phyloP scores from a whole-genome alignment of 2,113 vertebrate species.

The Mormyrus lacerda region DNA sequence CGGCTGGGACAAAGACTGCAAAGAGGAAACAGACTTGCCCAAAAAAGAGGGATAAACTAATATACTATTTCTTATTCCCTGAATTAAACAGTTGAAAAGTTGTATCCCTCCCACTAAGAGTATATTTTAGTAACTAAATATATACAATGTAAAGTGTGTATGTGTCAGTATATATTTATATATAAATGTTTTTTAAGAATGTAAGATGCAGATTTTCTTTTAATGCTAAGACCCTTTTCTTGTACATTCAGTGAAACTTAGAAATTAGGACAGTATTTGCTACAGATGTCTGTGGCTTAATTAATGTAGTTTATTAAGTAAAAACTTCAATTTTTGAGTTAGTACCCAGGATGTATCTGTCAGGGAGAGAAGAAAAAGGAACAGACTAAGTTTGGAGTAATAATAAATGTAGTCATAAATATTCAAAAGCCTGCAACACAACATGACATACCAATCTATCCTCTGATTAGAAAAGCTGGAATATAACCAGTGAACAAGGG shows the following conservation, averaged over 20 bases:
- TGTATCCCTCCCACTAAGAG: constrained; percentile 53
- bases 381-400: not conserved
- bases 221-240: constrained; percentile 3
- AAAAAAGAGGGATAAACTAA: constrained; percentile 42
- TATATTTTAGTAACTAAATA: constrained; percentile 57
- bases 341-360: not conserved
- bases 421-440: constrained; percentile 34
- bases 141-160: constrained; percentile 57
- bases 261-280: not conserved
- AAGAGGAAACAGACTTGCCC: constrained; percentile 35
- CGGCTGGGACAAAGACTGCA: constrained; percentile 35
- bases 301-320: not conserved
- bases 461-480: constrained; percentile 13
- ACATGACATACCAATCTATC: constrained; percentile 21
- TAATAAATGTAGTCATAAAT: not conserved
- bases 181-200: constrained; percentile 46
- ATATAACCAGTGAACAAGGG: not conserved
- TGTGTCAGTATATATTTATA: constrained; percentile 50
- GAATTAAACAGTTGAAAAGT: constrained; percentile 57
- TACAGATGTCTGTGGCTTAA: not conserved
- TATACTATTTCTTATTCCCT: constrained; percentile 58
- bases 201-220: constrained; percentile 43
- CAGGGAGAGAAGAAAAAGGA: not conserved
- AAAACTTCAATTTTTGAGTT: not conserved
- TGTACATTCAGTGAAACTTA: constrained; percentile 19